phyloP scores from a whole-genome alignment of 2,113 vertebrate species.

The Rhombomys opimus region DNA sequence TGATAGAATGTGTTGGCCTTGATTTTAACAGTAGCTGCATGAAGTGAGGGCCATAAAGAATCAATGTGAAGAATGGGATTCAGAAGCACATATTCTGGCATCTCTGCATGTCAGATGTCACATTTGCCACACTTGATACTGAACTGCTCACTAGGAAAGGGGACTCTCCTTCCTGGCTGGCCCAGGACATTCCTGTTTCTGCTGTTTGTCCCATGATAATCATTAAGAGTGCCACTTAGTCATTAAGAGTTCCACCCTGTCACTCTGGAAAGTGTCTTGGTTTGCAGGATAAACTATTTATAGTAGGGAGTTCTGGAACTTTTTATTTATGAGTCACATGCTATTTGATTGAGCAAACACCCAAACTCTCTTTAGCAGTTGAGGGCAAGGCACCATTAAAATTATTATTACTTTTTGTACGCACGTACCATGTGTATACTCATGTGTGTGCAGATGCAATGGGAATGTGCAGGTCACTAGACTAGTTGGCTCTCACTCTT shows the following conservation, averaged over 20 bases:
- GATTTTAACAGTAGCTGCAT: neutral
- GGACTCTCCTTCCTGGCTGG: neutral
- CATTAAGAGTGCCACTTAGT: neutral
- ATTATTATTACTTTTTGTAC: neutral
- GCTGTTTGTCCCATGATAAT: neutral
- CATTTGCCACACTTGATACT: neutral
- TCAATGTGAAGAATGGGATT: constrained; percentile 37
- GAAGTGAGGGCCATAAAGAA: neutral
- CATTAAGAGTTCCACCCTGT: neutral
- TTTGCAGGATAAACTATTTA: neutral
- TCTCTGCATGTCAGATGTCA: neutral
- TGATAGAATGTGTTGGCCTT: neutral
- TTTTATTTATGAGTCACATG: neutral
- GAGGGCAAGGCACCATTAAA: neutral
- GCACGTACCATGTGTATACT: too few relatives aligned
- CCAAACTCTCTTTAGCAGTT: neutral
- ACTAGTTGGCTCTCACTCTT: neutral
- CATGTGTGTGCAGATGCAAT: neutral
- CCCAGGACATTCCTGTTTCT: neutral
- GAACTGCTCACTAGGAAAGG: neutral
- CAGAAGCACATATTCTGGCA: neutral
- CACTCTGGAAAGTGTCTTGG: constrained; percentile 2
- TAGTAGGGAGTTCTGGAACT: neutral
- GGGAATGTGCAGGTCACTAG: neutral
- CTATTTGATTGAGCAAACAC: neutral